A percentile compares a stretch with the other conserved stretches of the same genome.
phyloP scores from a whole-genome alignment of 2,113 vertebrate species.

The Phalacrocorax carbo region DNA sequence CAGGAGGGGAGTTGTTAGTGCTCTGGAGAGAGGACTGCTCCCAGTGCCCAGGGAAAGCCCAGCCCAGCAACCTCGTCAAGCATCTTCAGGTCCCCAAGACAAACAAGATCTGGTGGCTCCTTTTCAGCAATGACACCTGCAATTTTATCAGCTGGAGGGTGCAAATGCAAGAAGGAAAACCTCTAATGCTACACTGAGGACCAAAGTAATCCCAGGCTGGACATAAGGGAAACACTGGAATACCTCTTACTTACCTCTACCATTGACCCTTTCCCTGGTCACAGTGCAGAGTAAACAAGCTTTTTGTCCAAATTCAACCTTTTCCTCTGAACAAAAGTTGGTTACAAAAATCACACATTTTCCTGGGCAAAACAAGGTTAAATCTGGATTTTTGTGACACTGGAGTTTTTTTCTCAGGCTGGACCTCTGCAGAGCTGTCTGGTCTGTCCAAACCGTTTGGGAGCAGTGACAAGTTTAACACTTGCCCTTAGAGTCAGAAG shows the following conservation, averaged over 20 bases:
- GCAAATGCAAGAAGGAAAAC: not conserved
- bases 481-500: not conserved
- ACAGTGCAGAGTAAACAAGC: not conserved
- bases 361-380: not conserved
- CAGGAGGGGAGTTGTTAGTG: not conserved
- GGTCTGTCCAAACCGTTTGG: not conserved
- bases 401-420: not conserved
- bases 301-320: not conserved
- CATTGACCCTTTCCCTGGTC: not conserved
- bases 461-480: not conserved
- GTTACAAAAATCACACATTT: not conserved
- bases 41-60: rapidly evolving
- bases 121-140: not conserved
- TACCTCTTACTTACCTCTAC: not conserved
- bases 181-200: not conserved
- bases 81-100: not conserved
- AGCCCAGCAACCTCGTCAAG: rapidly evolving
- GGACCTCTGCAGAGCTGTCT: not conserved
- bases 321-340: not conserved
- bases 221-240: not conserved
- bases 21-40: not conserved
- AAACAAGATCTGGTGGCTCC: not conserved
- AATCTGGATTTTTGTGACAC: not conserved
- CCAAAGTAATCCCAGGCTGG: not conserved
- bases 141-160: not conserved